Percentiles rank a stretch among this genome's conserved stretches.
phyloP scores from a whole-genome alignment of 2,888 invertebrate species.

The Panzeria rudis region DNA sequence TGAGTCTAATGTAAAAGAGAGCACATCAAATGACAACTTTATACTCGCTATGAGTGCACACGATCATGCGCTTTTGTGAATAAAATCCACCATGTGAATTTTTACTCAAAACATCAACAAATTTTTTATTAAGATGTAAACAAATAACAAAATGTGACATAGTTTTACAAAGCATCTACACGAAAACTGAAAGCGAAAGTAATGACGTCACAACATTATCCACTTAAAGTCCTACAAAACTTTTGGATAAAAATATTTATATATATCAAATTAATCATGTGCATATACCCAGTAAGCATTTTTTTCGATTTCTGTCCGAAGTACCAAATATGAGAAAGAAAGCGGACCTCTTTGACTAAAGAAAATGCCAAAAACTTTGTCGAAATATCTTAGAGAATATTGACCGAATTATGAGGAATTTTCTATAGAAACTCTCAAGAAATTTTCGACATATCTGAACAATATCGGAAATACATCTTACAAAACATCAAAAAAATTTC shows the following conservation, averaged over 20 bases:
- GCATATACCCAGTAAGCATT: no score
- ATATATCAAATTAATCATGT: neutral
- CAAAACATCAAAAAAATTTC: no score
- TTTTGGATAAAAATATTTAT: conserved; percentile 1
- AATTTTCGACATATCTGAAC: no score
- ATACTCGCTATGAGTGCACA: conserved; percentile 28
- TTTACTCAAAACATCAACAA: conserved; percentile 11
- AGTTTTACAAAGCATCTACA: conserved; percentile 42
- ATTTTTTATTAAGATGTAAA: conserved; percentile 40
- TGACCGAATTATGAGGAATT: no score
- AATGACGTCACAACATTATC: conserved; percentile 74
- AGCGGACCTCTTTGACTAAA: no score
- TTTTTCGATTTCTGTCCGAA: no score
- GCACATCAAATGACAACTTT: neutral
- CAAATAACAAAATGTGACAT: conserved; percentile 66
- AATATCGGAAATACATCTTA: no score
- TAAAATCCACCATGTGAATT: conserved; percentile 75
- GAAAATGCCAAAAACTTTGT: no score
- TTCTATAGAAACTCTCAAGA: no score
- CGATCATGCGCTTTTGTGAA: conserved; percentile 70
- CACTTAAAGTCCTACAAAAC: conserved; percentile 55
- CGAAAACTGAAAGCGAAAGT: conserved; percentile 31
- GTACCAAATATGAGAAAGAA: no score
- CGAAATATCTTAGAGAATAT: no score
- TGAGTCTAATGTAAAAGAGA: conserved; percentile 19